phyloP scores from a whole-genome alignment of 2,888 invertebrate species.

The Coenonympha glycerion region DNA sequence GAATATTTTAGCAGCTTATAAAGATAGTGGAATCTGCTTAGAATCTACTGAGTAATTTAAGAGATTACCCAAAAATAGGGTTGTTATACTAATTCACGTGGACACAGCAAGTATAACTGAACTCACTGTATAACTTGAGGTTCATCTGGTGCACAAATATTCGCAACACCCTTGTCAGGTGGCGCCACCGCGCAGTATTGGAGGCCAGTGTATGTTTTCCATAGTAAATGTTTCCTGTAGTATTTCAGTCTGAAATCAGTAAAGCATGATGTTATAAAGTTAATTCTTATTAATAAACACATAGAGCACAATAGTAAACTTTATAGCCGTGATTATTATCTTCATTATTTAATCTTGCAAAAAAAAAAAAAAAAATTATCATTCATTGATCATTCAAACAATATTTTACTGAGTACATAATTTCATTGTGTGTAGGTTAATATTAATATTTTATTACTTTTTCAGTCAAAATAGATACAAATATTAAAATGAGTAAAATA shows the following conservation, averaged over 20 bases:
- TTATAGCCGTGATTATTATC: background rate
- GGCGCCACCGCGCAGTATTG: conserved; percentile 91
- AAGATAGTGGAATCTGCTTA: too few species aligned
- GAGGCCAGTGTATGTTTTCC: conserved; percentile 89
- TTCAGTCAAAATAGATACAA: too few species aligned
- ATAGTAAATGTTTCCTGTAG: conserved; percentile 86
- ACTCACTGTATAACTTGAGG: conserved; percentile 79
- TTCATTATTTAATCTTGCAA: background rate
- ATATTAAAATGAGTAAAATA: too few species aligned
- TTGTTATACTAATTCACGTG: too few species aligned
- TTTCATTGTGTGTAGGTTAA: too few species aligned
- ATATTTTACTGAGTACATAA: too few species aligned
- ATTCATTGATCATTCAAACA: background rate
- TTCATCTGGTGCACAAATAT: conserved; percentile 78
- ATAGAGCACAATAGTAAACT: background rate
- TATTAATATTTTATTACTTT: too few species aligned
- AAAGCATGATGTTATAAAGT: background rate
- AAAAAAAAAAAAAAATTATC: background rate
- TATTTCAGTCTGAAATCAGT: conserved; percentile 74
- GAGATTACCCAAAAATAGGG: too few species aligned
- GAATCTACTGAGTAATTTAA: too few species aligned
- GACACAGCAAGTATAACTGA: too few species aligned
- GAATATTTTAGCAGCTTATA: too few species aligned
- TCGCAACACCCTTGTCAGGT: conserved; percentile 78
- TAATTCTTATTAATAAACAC: background rate